These are phyloP conservation scores for Graptemys geographica DNA, from an alignment of 2,797 vertebrate species.

Conservation along the genomic window DNA sequence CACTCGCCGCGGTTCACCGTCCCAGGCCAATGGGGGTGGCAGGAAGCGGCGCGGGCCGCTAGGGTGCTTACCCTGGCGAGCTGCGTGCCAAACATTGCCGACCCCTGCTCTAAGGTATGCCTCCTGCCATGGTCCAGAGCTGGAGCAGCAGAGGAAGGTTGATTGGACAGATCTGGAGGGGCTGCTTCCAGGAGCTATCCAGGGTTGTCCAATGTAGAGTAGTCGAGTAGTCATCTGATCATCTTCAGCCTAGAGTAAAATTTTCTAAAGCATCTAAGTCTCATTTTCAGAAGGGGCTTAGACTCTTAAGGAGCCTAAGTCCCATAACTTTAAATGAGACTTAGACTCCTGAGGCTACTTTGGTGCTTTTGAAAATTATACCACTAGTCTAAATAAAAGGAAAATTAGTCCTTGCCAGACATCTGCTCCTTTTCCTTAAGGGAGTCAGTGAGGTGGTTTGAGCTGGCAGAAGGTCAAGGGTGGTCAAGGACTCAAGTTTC, in stretches of 20 bases:
- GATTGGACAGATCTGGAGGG: too few species aligned
- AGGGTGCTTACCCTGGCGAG: too few species aligned
- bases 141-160: background rate
- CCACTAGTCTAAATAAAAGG: background rate
- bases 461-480: background rate
- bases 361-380: background rate
- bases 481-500: background rate
- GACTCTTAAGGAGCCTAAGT: background rate
- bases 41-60: too few species aligned
- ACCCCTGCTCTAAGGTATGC: too few species aligned
- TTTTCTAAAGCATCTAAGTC: background rate
- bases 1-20: too few species aligned
- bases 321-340: background rate
- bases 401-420: background rate
- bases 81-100: too few species aligned
- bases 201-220: background rate
- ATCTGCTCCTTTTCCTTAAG: background rate
- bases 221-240: background rate
- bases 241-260: background rate
- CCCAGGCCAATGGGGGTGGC: too few species aligned
- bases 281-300: background rate
- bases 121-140: background rate
- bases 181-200: background rate
- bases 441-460: background rate
- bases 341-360: background rate